Conservation (phyloP, 92 coral and sea anemone genomes). For the Epizoanthus rinbou region DNA sequence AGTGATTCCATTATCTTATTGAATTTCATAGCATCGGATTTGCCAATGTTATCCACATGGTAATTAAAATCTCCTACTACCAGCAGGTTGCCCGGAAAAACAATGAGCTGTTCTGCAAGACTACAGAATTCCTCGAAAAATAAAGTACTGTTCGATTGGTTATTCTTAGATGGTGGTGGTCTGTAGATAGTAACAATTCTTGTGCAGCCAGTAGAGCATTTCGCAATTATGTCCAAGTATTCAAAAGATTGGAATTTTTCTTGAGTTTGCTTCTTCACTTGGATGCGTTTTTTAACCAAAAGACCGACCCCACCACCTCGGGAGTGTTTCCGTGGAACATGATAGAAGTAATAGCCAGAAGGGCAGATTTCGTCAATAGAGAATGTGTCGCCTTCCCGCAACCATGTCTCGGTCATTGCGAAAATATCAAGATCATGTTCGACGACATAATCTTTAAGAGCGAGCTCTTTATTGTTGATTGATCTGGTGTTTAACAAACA, state of each 20-base stretch:
- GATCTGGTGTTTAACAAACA: constrained; percentile 29
- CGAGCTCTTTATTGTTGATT: constrained; percentile 42
- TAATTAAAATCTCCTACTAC: too few relatives aligned
- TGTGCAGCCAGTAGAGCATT: too few relatives aligned
- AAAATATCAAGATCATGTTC: too few relatives aligned
- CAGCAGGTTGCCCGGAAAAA: too few relatives aligned
- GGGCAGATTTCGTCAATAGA: constrained; percentile 52
- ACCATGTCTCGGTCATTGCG: constrained; percentile 65
- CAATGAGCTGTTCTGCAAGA: too few relatives aligned
- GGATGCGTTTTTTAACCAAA: constrained; percentile 42
- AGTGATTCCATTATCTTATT: too few relatives aligned
- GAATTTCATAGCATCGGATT: too few relatives aligned
- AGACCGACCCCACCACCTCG: constrained; percentile 55
- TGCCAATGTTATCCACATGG: too few relatives aligned
- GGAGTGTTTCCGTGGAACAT: constrained; percentile 49
- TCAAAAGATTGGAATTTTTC: neutral
- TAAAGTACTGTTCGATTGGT: neutral
- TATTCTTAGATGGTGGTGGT: too few relatives aligned
- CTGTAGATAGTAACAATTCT: too few relatives aligned
- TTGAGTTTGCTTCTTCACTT: constrained; percentile 14
- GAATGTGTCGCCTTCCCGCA: constrained; percentile 34
- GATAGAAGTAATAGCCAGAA: constrained; percentile 47
- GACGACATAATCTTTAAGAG: constrained; percentile 9
- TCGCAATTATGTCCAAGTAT: too few relatives aligned
- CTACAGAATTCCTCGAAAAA: neutral